Conservation (phyloP, 1,140 invertebrate genomes). For the Tetramorium alpestre region DNA sequence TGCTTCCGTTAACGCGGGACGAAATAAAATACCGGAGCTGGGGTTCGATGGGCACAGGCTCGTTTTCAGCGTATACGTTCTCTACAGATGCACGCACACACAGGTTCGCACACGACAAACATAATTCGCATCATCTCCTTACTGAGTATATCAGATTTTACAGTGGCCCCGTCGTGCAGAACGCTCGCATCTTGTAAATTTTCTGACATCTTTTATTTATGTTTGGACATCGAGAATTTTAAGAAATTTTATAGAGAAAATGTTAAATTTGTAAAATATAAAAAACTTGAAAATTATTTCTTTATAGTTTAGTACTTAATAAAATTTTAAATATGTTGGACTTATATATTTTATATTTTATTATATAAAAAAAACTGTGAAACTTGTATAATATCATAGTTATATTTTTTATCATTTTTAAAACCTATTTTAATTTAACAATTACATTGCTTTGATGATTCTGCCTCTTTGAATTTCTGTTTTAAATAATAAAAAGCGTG, state of each 20-base stretch:
- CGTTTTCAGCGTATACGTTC: conserved; percentile 24
- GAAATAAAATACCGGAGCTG: conserved; percentile 60
- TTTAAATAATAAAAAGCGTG: neutral
- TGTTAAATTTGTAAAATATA: neutral
- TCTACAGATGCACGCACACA: conserved; percentile 14
- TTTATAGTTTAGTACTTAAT: neutral
- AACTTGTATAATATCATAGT: neutral
- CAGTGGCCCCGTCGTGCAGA: conserved; percentile 1
- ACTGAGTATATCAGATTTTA: conserved; percentile 44
- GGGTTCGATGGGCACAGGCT: conserved; percentile 53
- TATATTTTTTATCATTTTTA: neutral
- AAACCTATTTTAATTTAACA: neutral
- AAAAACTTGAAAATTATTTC: neutral
- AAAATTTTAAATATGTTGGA: neutral
- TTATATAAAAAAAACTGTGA: neutral
- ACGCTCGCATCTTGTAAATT: neutral
- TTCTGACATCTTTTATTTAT: neutral
- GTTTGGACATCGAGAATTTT: neutral
- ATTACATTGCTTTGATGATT: neutral
- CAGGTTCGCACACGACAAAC: conserved; percentile 27
- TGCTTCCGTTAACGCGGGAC: conserved; percentile 56
- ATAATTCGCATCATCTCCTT: conserved; percentile 42
- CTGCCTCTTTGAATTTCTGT: neutral
- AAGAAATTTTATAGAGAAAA: neutral
- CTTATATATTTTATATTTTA: neutral